Conservation (phyloP, 2,113 vertebrate genomes). For the Lasiurus borealis region DNA sequence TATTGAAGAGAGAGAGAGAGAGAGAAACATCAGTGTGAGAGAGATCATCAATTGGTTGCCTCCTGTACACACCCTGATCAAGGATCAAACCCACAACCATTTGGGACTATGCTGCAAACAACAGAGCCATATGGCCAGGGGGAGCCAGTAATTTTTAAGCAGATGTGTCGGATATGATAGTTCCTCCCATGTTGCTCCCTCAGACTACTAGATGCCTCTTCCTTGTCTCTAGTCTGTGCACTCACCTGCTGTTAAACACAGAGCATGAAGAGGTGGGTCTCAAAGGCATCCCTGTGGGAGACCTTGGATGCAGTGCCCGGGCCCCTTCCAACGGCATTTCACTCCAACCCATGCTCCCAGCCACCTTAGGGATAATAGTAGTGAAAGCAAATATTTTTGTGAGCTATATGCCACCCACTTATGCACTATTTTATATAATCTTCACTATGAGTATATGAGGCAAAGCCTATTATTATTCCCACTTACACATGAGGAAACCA, state of each 20-base stretch:
- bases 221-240: neutral
- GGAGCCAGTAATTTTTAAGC: neutral
- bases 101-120: too few relatives aligned
- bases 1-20: too few relatives aligned
- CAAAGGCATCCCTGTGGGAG: neutral
- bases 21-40: too few relatives aligned
- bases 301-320: fast-evolving
- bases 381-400: neutral
- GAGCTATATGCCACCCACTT: neutral
- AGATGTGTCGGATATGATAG: neutral
- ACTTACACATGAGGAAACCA: neutral
- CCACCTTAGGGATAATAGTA: neutral
- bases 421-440: neutral
- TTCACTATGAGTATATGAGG: neutral
- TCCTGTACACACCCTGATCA: too few relatives aligned
- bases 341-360: neutral
- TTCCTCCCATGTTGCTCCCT: neutral
- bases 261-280: neutral
- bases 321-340: neutral
- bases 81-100: too few relatives aligned
- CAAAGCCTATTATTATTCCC: neutral
- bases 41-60: too few relatives aligned
- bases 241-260: neutral
- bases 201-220: neutral
- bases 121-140: too few relatives aligned